Evolutionary conservation across 2,888 invertebrate genomes (phyloP).

Genomic region (Drosophila borborema): DNA sequence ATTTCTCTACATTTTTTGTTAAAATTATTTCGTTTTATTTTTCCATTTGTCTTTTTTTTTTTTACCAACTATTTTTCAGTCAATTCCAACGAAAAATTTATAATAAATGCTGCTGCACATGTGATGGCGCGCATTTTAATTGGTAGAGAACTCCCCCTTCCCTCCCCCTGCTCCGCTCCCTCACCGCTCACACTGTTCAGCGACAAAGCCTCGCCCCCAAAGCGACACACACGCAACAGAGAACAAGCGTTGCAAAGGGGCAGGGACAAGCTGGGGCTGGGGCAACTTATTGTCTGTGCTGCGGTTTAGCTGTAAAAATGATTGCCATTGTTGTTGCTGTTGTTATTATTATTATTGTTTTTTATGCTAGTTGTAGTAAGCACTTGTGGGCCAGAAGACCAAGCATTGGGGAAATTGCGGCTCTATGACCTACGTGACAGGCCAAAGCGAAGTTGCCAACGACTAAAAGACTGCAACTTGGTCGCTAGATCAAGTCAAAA

Average conservation of each 20-base stretch:
- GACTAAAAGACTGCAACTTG: constrained; percentile 50
- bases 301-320: constrained; percentile 69
- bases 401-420: background rate
- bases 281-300: constrained; percentile 37
- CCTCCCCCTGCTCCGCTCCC: background rate
- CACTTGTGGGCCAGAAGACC: constrained; percentile 48
- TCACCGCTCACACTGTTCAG: background rate
- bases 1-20: constrained; percentile 16
- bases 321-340: constrained; percentile 48
- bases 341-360: constrained; percentile 4
- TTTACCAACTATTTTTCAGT: constrained; percentile 75
- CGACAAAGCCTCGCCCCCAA: no score
- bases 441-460: constrained; percentile 42
- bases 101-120: constrained; percentile 78
- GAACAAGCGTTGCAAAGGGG: background rate
- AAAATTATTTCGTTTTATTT: constrained; percentile 31
- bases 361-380: constrained; percentile 59
- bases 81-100: constrained; percentile 77
- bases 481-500: constrained; percentile 60
- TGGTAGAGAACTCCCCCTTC: constrained; percentile 38
- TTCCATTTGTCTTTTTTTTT: constrained; percentile 48
- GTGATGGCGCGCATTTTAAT: constrained; percentile 80
- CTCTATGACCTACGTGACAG: constrained; percentile 73
- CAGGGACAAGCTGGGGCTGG: background rate
- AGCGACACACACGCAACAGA: constrained; percentile 10